Evolutionary conservation across 2,797 vertebrate species (phyloP).

Genomic region (Serranus cabrilla): DNA sequence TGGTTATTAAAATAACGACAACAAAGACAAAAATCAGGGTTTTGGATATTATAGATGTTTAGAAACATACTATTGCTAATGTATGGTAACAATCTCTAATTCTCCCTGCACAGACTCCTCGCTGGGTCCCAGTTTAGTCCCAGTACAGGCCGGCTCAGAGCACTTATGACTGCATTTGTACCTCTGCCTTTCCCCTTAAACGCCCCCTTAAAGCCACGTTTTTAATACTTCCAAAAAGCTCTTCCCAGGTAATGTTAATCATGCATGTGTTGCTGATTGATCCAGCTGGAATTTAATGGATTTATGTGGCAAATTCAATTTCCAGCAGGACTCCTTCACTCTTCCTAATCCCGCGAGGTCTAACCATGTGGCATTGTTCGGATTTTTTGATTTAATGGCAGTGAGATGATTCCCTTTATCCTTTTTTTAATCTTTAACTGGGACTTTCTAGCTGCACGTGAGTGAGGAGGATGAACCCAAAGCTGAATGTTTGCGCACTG

Average conservation of each 20-base stretch:
- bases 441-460: slow-evolving; percentile 44
- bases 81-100: slow-evolving; percentile 11
- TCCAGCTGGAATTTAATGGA: slow-evolving; percentile 8
- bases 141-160: slow-evolving; percentile 28
- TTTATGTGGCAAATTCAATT: slow-evolving; percentile 27
- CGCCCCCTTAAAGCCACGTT: slow-evolving; percentile 31
- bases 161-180: slow-evolving; percentile 16
- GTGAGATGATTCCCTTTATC: slow-evolving; percentile 25
- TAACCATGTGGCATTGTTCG: slow-evolving; percentile 16
- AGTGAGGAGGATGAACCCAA: slow-evolving; percentile 21
- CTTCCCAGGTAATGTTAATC: slow-evolving; percentile 11
- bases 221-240: slow-evolving; percentile 8
- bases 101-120: slow-evolving; percentile 28
- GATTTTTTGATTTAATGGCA: slow-evolving; percentile 4
- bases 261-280: slow-evolving; percentile 48
- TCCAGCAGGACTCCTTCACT: slow-evolving; percentile 10
- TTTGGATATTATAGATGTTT: slow-evolving; percentile 38
- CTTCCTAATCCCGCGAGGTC: not conserved
- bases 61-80: slow-evolving; percentile 28
- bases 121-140: slow-evolving; percentile 16
- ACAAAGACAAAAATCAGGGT: slow-evolving; percentile 50
- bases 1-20: slow-evolving; percentile 4
- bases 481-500: slow-evolving; percentile 41
- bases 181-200: slow-evolving; percentile 27
- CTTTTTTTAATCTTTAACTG: slow-evolving; percentile 10